phyloP scores from a whole-genome alignment of 2,113 vertebrate species.

The Brevimyrus niger region DNA sequence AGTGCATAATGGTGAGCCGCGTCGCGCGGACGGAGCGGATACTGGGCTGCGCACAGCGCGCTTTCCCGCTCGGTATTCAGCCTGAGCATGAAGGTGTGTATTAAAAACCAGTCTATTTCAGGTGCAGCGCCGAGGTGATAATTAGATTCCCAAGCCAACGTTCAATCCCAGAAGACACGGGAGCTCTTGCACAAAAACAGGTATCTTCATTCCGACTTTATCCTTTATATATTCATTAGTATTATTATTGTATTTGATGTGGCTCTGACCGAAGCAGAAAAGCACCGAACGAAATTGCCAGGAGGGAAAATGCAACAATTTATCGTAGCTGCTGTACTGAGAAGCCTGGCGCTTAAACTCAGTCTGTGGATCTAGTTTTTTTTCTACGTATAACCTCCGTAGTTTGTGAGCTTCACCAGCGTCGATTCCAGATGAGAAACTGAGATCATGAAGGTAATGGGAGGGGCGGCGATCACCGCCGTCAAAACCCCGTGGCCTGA shows the following conservation, averaged over 20 bases:
- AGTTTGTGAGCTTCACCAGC: constrained; percentile 12
- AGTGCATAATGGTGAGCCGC: constrained; percentile 5
- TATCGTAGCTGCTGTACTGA: background rate
- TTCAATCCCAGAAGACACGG: constrained; percentile 9
- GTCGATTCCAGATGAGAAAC: constrained; percentile 9
- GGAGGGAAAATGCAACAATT: background rate
- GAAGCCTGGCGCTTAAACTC: background rate
- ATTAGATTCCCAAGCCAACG: constrained; percentile 18
- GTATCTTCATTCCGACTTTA: background rate
- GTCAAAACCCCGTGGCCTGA: background rate
- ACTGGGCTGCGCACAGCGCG: background rate
- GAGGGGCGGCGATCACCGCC: constrained; percentile 18
- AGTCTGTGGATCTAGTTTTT: background rate
- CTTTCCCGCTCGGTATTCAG: background rate
- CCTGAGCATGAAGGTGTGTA: constrained; percentile 12
- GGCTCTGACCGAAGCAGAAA: background rate
- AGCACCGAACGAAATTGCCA: background rate
- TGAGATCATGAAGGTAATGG: constrained; percentile 10
- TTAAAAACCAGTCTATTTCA: constrained; percentile 19
- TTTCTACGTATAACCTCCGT: background rate
- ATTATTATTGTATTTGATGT: constrained; percentile 4
- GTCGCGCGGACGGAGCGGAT: background rate
- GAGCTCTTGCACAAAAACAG: constrained; percentile 10
- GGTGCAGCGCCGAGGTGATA: constrained; percentile 16
- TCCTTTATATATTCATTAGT: background rate